Base-by-base conservation (phyloP, 2,113 vertebrate species). In the Daphoenositta chrysoptera region DNA sequence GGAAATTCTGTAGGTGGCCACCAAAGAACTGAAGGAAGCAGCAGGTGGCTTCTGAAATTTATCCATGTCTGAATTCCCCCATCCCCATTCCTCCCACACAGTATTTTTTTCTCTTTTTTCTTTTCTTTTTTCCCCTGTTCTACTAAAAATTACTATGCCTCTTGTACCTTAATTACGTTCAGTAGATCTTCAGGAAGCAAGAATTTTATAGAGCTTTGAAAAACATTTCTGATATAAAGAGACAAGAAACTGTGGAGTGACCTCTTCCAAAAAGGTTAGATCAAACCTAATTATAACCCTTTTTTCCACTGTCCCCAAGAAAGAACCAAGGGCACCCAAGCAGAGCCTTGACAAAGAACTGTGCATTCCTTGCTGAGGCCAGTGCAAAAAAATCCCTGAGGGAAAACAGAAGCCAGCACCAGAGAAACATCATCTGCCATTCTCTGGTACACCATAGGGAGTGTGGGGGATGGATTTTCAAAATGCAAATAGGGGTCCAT, bases 131-230 rank as follows among this genome's bases (percentile, higher is more conserved):
- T 10, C 2, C 14, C 23, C 22, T 16, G 7, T 81, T 89, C 47
- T 77, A 9, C 83, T 89, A 11, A 95, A 97, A 94, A 58, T 58
- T 86, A 30, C 85, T 79, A 13, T 90, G 45, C 87, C 69, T 96
- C 54, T 83, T 69, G n/a, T 53, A 64, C 42, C 77, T 71, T 94
- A 83, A 90, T 97, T 95, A 93, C 79, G 48, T 70, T 91, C 93
- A 58, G 71, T 85, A 91, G 87, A 87, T 93, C 93, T 91, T 89
- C 30, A 64, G 88, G 89, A 97, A 91, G 56, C 35, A 65, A 85
- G 40, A 51, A 70, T 92, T 94, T 91, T 86, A 35, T 94, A 60
- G 21, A 53, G 64, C 47, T 60, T 58, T 31, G 58, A 56, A 83
- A 82, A 82, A 83, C 13, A n/a, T 47, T 85, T 90, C 48, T 89